Conservation (phyloP, 64 coral and sea anemone species). For the Pocillopora damicornis region DNA sequence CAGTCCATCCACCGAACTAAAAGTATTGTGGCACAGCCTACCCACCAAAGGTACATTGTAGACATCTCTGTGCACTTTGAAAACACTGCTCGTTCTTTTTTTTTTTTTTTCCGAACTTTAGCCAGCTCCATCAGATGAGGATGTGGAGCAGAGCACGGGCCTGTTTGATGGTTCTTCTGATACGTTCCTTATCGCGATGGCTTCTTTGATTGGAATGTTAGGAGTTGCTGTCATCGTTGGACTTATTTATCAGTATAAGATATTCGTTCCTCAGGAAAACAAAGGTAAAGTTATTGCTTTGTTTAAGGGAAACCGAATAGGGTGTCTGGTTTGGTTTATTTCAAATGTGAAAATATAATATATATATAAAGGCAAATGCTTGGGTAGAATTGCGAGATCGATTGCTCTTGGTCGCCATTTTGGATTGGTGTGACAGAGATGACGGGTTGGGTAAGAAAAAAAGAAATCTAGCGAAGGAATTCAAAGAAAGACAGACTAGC, state of each 20-base stretch:
- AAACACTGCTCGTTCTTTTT: background rate
- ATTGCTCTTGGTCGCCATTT: too few species aligned
- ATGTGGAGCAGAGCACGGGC: slow-evolving; percentile 13
- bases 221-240: background rate
- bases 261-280: background rate
- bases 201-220: background rate
- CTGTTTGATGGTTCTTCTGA: slow-evolving; percentile 22
- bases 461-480: too few species aligned
- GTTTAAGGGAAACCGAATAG: background rate
- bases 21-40: background rate
- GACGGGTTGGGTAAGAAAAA: too few species aligned
- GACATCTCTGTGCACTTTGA: too few species aligned
- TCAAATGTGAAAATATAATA: background rate
- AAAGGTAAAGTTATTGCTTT: background rate
- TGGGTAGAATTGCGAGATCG: too few species aligned
- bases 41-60: too few species aligned
- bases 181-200: background rate
- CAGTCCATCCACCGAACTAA: background rate
- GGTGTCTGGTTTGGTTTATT: too few species aligned
- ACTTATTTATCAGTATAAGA: slow-evolving; percentile 25
- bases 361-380: too few species aligned
- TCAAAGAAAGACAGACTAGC: too few species aligned
- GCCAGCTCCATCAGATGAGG: background rate
- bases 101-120: background rate
- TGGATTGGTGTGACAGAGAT: too few species aligned